Base-by-base conservation (phyloP, 1,140 invertebrate genomes). In the Bombus superbus region DNA sequence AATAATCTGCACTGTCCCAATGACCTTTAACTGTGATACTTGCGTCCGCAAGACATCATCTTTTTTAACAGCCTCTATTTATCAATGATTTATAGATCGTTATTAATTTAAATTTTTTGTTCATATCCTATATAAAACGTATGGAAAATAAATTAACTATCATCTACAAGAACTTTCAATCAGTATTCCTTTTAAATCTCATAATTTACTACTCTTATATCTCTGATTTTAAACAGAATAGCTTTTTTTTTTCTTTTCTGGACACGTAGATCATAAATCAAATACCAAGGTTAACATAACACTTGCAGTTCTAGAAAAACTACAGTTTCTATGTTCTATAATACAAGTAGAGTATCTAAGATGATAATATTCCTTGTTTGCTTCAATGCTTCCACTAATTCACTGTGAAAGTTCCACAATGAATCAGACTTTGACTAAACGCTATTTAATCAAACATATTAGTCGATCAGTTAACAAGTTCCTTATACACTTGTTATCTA, bases 11-110 rank as follows among this genome's bases (percentile, higher is more conserved):
- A 18, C 3, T 74, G 71, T 32, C 32, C 81, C 13, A 75, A 28
- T 82, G 22, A 82, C 71, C 81, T 82, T 66, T 82, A 82, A 35
- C 71, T 74, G 68, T 35, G 64, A 80, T 64, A 73, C 22, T 10
- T 40, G 22, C 42, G 25, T 77, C 18, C 28, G 64, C 2, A 79
- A n/a, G 42, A 35, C 40, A 9, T 59, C 13, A 32, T 64, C 13
- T 32, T 44, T 32, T 18, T 42, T 25, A 77, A 42, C 2, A 53
- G 47, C 6, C 47, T 53, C 18, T 53, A 53, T 53, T 53, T 53
- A 13, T 42, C 25, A 35, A 81, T 47, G 35, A 81, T 73, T 62
- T 73, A 81, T 57, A 0, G 47, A 42, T 62, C 38, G 35, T 44
- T 73, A 73, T 15, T 62, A 3, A 62, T 62, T 62, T 15, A 53